Evolutionary conservation across 2,888 invertebrate species (phyloP).

Genomic region (Dione juno): DNA sequence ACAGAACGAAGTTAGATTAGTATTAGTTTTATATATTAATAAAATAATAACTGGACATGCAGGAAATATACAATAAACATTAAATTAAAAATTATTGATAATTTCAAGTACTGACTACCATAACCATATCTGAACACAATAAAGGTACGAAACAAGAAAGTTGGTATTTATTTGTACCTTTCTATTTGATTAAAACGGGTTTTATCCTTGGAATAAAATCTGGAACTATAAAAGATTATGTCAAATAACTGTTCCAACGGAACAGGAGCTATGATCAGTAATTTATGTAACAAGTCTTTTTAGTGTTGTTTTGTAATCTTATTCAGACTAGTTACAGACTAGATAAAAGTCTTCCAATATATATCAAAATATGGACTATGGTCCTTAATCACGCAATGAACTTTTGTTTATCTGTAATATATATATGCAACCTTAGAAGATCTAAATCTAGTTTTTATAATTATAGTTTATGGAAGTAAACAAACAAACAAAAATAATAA

Average conservation of each 20-base stretch:
- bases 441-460: not conserved
- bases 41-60: no score
- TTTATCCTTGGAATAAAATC: conserved; percentile 28
- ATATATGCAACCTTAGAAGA: not conserved
- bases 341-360: not conserved
- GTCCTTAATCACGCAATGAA: not conserved
- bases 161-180: conserved; percentile 7
- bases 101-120: conserved; percentile 1
- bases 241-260: no score
- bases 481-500: no score
- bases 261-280: no score
- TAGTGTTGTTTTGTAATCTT: conserved; percentile 4
- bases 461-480: no score
- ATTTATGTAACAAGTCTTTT: not conserved
- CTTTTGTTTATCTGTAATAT: no score
- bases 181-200: conserved; percentile 22
- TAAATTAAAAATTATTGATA: not conserved
- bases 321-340: not conserved
- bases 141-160: not conserved
- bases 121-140: not conserved
- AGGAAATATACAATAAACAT: no score
- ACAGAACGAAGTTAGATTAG: no score
- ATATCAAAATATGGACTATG: conserved; percentile 7
- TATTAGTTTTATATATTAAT: no score
- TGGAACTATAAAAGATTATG: conserved; percentile 13